A percentile compares a stretch with the other conserved stretches of the same genome.
Evolutionary conservation across 1,140 invertebrate genomes (phyloP).

Genomic region (Antheraea pernyi): DNA sequence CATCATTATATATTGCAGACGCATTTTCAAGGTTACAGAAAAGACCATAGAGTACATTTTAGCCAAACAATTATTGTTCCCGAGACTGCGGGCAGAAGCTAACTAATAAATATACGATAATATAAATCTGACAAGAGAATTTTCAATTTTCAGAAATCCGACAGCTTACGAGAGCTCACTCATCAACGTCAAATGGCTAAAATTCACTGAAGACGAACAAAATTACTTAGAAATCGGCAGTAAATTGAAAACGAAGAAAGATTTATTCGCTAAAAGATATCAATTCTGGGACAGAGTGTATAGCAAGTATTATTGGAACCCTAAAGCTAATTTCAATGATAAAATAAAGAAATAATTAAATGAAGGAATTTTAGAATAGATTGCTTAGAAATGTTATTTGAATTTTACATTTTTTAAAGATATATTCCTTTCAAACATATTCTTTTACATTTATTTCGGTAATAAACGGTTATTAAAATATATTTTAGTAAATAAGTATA

Average conservation of each 20-base stretch:
- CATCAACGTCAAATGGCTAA: constrained; percentile 51
- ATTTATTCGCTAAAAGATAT: constrained; percentile 46
- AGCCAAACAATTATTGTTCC: too few species aligned
- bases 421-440: too few species aligned
- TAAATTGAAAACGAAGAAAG: constrained; percentile 42
- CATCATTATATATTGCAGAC: too few species aligned
- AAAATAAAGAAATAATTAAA: constrained; percentile 10
- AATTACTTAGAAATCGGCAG: constrained; percentile 56
- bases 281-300: constrained; percentile 63
- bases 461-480: too few species aligned
- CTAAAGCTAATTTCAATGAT: constrained; percentile 21
- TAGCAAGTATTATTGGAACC: constrained; percentile 59
- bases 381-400: background rate
- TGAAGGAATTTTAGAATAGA: background rate
- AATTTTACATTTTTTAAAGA: background rate
- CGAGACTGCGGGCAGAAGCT: too few species aligned
- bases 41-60: too few species aligned
- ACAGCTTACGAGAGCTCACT: constrained; percentile 58
- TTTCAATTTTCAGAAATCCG: constrained; percentile 52
- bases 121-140: constrained; percentile 1
- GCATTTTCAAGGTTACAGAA: too few species aligned
- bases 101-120: too few species aligned
- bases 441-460: too few species aligned
- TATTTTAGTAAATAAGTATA: too few species aligned
- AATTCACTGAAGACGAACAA: constrained; percentile 43